Base-by-base conservation (phyloP, 2,113 vertebrate species). In the Reinhardtius hippoglossoides region DNA sequence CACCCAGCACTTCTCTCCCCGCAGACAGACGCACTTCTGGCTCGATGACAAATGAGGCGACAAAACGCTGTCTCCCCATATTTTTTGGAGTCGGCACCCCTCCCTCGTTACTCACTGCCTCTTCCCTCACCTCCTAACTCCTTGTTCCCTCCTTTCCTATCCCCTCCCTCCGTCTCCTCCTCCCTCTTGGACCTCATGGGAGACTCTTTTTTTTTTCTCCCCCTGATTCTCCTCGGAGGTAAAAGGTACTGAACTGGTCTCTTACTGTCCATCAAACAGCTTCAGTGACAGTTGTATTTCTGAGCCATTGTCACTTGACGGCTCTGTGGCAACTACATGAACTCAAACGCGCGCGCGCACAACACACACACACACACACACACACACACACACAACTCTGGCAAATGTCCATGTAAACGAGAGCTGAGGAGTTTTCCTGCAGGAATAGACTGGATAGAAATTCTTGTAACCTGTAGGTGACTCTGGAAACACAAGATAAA, bases 1-100 rank as follows among this genome's bases (percentile, higher is more conserved):
- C 63, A 91, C 94, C 94, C 93, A 92, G 92, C 61, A 92, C 79
- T 61, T 71, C 46, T 84, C 76, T 52, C 74, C 71, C 79, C 55
- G 55, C 86, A 83, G 78, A 67, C 78, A 74, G 81, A 81, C 31
- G 63, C 69, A 62, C 80, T 80, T 70, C 67, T 57, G 56, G 60
- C 67, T 70, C 94, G 7, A 59, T 54, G 91, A 91, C 81, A 91
- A 80, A 64, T 57, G 55, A 68, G 24, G n/a, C 55, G 71, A 71
- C 56, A 65, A 65, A 65, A 37, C 27, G 31, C 68, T 68, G 52
- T 56, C 58, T 57, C 60, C 44, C 52, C 5, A 37, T 71, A 48
- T 40, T 62, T 76, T 67, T n/a, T 23, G 20, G 23, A 78, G 2
- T 64, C 37, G 0, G 23, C 67, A 42, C 82, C 85, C 66, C 66